phyloP scores from a whole-genome alignment of 92 coral and sea anemone species.

The Phymanthus crucifer region DNA sequence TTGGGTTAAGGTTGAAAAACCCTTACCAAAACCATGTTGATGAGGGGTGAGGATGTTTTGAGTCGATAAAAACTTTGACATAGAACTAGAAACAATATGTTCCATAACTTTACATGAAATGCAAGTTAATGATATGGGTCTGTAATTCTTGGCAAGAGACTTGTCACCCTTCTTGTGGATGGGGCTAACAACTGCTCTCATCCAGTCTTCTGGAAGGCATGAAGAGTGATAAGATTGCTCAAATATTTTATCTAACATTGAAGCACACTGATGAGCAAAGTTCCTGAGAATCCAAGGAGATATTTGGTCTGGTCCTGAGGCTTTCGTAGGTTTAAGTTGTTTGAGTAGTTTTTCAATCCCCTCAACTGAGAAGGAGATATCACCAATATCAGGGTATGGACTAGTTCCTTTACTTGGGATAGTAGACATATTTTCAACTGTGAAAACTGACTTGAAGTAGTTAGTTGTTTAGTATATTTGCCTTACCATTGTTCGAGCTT shows the following conservation, averaged over 20 bases:
- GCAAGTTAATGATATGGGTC: too few relatives aligned
- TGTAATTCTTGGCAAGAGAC: slow-evolving; percentile 37
- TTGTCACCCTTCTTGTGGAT: slow-evolving; percentile 36
- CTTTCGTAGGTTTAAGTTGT: slow-evolving; percentile 25
- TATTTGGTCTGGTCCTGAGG: slow-evolving; percentile 29
- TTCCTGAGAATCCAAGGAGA: slow-evolving; percentile 23
- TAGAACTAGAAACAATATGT: too few relatives aligned
- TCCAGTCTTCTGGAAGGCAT: slow-evolving; percentile 39
- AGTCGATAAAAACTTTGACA: slow-evolving; percentile 26
- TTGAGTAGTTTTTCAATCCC: slow-evolving; percentile 25
- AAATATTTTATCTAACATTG: slow-evolving; percentile 24
- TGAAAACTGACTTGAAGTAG: slow-evolving; percentile 43
- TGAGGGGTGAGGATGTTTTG: slow-evolving; percentile 18
- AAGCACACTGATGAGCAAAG: slow-evolving; percentile 29
- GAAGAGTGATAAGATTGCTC: slow-evolving; percentile 29
- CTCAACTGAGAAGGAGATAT: slow-evolving; percentile 6
- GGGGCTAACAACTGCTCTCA: slow-evolving; percentile 38
- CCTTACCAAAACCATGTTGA: slow-evolving; percentile 40
- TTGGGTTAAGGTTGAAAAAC: slow-evolving; percentile 24
- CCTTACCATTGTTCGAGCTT: slow-evolving; percentile 33
- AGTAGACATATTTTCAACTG: slow-evolving; percentile 29
- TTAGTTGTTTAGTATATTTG: slow-evolving; percentile 40
- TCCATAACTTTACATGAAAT: slow-evolving; percentile 35
- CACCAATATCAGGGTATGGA: slow-evolving; percentile 27
- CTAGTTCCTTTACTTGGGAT: slow-evolving; percentile 35